Evolutionary conservation across 2,888 invertebrate species (phyloP), one percentile per base, ranked within the genome.

Genomic region (Hirtodrosophila duncani): DNA sequence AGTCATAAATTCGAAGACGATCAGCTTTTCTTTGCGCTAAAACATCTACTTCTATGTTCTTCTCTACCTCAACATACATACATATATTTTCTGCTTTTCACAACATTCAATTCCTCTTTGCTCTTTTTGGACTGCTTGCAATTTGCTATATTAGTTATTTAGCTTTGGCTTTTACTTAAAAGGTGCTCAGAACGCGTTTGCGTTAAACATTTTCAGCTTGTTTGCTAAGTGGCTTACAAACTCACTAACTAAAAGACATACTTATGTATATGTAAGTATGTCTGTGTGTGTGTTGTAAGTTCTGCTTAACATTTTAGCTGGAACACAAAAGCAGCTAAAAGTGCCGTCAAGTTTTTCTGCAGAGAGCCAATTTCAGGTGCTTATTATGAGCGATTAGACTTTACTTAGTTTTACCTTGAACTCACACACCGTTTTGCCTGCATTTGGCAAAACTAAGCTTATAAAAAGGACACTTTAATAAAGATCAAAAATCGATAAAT

Each of bases 161-260:
- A 53, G 38, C 38, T n/a, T n/a, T 43, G 49, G 46, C 46, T 49
- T 45, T 20, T 14, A 34, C 30, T 37, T 45, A 14, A 41, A 53
- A 42, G 44, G 27, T 44, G 36, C 37, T 41, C 26, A 29, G 10
- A 48, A n/a, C n/a, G 49, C 43, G 38, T 27, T 57, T 21, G 36
- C 53, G 46, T 45, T 65, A 55, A 65, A 50, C 38, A 58, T 43
- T 65, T 68, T 55, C 27, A 77, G 69, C 70, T 63, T 70, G 77
- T 67, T 70, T 71, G 50, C 58, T 51, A 67, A 72, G 72, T 80
- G 69, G 72, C 70, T 74, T 78, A 68, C 55, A 59, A 63, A 44
- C 53, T 49, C 49, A 42, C 49, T 59, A 20, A 23, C 41, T 27
- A 26, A 41, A n/a, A 11, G 24, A 9, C 33, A 37, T 17, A 43